Evolutionary conservation across 2,888 invertebrate species (phyloP).

Genomic region (Linnaemya tessellans): DNA sequence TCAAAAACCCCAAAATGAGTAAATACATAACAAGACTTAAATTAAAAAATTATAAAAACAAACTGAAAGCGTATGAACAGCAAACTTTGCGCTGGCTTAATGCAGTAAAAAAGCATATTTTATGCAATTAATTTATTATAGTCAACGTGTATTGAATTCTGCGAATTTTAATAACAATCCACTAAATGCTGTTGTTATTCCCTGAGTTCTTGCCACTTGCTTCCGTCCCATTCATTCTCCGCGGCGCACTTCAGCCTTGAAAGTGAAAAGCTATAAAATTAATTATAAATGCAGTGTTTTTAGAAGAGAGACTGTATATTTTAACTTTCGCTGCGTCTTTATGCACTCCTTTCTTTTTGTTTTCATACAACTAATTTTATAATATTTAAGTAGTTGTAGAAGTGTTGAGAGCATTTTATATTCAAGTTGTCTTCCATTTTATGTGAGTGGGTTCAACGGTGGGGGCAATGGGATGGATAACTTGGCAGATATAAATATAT

Average conservation of each 20-base stretch:
- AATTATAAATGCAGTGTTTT: constrained; percentile 44
- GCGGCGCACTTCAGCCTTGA: not conserved
- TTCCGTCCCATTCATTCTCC: not conserved
- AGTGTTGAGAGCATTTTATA: constrained; percentile 32
- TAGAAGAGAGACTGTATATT: constrained; percentile 19
- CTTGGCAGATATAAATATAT: too few species aligned
- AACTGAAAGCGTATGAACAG: constrained; percentile 5
- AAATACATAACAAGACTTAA: not conserved
- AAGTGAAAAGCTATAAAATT: constrained; percentile 41
- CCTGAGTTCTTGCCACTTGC: not conserved
- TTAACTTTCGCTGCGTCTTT: not conserved
- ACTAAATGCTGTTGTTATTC: not conserved
- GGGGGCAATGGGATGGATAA: too few species aligned
- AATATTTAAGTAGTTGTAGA: constrained; percentile 43
- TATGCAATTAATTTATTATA: constrained; percentile 56
- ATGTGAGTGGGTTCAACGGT: too few species aligned
- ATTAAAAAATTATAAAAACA: constrained; percentile 22
- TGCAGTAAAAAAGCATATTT: constrained; percentile 54
- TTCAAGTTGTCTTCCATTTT: not conserved
- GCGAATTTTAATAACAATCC: constrained; percentile 44
- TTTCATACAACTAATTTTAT: constrained; percentile 31
- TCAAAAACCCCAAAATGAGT: not conserved
- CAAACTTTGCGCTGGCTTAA: constrained; percentile 20
- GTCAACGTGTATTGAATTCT: constrained; percentile 48
- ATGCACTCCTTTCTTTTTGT: not conserved